These are phyloP conservation scores for Desmophyllum pertusum DNA, from an alignment of 92 coral and sea anemone species.

Conservation along the genomic window DNA sequence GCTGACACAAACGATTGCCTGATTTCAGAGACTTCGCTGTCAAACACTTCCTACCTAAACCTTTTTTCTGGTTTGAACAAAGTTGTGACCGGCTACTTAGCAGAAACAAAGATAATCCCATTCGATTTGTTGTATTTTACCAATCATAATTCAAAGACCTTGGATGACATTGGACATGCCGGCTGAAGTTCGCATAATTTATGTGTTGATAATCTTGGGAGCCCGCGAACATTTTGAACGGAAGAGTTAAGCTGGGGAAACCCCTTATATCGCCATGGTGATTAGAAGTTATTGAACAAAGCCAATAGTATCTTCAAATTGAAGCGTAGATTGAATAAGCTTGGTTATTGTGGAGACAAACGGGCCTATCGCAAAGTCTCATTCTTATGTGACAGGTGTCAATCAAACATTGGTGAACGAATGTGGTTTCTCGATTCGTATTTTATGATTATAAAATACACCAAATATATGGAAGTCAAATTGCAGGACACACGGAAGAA, in stretches of 20 bases:
- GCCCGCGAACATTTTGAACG: slow-evolving; percentile 72
- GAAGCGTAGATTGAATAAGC: neutral
- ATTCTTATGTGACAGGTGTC: slow-evolving; percentile 1
- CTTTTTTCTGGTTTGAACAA: neutral
- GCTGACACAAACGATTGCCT: too few relatives aligned
- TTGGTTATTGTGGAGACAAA: neutral
- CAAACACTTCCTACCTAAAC: neutral
- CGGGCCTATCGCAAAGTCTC: slow-evolving; percentile 1
- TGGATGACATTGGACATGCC: too few relatives aligned
- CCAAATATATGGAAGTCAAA: neutral
- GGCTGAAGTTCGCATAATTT: neutral
- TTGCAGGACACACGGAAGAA: slow-evolving; percentile 15
- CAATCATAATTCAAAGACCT: too few relatives aligned
- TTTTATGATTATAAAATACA: neutral
- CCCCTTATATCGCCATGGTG: slow-evolving; percentile 34
- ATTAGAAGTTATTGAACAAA: neutral
- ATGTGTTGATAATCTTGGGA: neutral
- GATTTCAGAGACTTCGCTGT: neutral
- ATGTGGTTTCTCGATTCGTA: neutral
- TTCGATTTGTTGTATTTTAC: too few relatives aligned
- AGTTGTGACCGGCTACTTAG: neutral
- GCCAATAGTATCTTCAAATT: neutral
- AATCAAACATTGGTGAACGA: slow-evolving; percentile 8
- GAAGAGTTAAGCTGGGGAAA: slow-evolving; percentile 58
- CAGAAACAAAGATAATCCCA: neutral